Evolutionary conservation across 2,113 vertebrate species (phyloP).

Genomic region (Poicephalus meyeri): DNA sequence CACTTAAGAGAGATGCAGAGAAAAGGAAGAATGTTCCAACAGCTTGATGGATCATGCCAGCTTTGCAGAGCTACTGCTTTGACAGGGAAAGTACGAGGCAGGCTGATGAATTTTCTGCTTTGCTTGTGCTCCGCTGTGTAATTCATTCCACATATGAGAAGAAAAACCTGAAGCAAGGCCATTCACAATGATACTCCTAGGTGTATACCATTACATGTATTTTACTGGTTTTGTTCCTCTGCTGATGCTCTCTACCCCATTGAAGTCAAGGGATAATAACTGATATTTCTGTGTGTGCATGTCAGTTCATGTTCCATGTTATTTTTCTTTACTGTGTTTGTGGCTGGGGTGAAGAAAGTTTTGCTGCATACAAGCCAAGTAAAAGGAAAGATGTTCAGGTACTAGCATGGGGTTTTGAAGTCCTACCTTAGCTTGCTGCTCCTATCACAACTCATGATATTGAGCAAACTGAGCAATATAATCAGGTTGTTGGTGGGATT

Average conservation of each 20-base stretch:
- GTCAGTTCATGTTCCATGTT: accelerated
- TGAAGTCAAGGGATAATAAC: background rate
- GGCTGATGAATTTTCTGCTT: background rate
- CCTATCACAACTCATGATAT: background rate
- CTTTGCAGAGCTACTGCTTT: background rate
- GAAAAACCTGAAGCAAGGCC: background rate
- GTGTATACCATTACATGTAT: background rate
- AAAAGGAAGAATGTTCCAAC: background rate
- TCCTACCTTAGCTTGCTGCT: background rate
- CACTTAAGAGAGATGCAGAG: background rate
- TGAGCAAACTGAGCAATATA: background rate
- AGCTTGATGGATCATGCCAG: background rate
- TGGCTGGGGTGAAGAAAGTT: background rate
- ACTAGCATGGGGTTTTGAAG: background rate
- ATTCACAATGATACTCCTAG: background rate
- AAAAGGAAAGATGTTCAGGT: background rate
- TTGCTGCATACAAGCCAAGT: background rate
- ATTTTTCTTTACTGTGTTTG: background rate
- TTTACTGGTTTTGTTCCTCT: background rate
- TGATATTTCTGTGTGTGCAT: accelerated
- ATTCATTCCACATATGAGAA: background rate
- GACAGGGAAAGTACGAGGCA: background rate
- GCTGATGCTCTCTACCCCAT: background rate
- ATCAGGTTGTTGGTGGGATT: accelerated
- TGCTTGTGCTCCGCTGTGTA: accelerated